Evolutionary conservation across 1,140 invertebrate species (phyloP), one percentile per base, ranked within the genome.

Genomic region (Bombyx mori): DNA sequence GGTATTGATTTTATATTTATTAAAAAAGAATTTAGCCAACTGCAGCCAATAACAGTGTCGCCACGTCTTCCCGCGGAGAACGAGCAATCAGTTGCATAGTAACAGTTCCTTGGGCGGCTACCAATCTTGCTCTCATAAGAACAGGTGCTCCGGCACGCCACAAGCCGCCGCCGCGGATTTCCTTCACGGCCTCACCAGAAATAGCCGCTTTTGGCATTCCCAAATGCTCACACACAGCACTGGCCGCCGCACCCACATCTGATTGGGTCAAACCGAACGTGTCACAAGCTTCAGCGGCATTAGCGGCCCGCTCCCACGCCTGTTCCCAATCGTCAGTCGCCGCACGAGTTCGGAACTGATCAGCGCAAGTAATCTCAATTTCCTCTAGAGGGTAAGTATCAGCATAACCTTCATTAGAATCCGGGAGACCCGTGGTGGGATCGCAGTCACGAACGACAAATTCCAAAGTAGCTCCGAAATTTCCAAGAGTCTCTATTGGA

Each of bases 391-490:
- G 90, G 57, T 92, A 92, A 66, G 90, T 91, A 79, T 92, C 90
- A 60, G 90, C 88, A 66, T 91, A 91, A n/a, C 90, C 96, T 76
- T 98, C 96, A 42, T 69, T 64, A 52, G 62, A 44, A 50, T 79
- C 72, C 52, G 96, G 94, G 57, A 97, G 89, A 0, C 97, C 97
- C 8, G 97, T 99, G 47, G 91, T 91, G 2, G 97, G 96, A 89
- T 99, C 98, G 87, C 97, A 99, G 88, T 99, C 98, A 69, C 96
- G 96, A 0, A 98, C 97, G 51, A 94, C 88, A 82, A 99, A 99
- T 78, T 97, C 96, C 57, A 99, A 83, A 6, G 93, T 96, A 12
- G 97, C 94, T 51, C 92, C 93, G 82, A 99, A 97, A 6, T 94
- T 94, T 88, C 92, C 92, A 68, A 91, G 85, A 46, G 92, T 91